Conservation (phyloP, 2,113 vertebrate genomes). For the Dolichotis patagonum region DNA sequence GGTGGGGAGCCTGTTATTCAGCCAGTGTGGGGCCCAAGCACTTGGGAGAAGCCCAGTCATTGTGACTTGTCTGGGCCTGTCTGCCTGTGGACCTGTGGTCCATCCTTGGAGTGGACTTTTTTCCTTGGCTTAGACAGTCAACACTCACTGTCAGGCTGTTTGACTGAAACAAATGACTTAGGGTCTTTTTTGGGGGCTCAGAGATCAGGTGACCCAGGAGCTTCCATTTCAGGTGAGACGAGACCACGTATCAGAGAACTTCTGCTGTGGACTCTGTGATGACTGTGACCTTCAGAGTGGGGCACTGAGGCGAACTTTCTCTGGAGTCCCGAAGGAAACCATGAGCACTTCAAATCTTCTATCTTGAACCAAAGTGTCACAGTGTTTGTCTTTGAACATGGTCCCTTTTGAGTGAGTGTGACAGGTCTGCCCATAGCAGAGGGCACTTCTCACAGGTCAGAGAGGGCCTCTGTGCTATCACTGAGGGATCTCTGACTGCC, state of each 20-base stretch:
- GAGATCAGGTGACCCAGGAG: background rate
- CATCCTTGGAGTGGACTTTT: background rate
- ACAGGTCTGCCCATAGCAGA: background rate
- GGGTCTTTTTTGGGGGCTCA: background rate
- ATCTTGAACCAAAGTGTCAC: background rate
- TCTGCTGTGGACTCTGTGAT: accelerated
- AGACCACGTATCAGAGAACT: background rate
- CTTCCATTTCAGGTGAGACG: background rate
- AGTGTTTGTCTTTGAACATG: background rate
- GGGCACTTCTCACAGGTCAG: background rate
- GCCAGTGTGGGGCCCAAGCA: background rate
- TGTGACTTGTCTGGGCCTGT: background rate
- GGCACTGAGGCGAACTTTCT: background rate
- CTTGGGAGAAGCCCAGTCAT: background rate
- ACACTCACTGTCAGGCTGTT: background rate
- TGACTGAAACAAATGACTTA: background rate
- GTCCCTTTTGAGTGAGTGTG: too few relatives aligned
- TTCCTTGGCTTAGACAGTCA: background rate
- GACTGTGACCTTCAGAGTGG: background rate
- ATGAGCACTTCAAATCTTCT: background rate
- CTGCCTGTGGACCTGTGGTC: background rate
- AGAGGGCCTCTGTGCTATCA: background rate
- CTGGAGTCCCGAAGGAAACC: background rate
- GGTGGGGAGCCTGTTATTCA: accelerated
- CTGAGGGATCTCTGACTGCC: too few relatives aligned